Evolutionary conservation across 2,888 invertebrate species (phyloP), one percentile per base, ranked within the genome.

Genomic region (Lymantria monacha): DNA sequence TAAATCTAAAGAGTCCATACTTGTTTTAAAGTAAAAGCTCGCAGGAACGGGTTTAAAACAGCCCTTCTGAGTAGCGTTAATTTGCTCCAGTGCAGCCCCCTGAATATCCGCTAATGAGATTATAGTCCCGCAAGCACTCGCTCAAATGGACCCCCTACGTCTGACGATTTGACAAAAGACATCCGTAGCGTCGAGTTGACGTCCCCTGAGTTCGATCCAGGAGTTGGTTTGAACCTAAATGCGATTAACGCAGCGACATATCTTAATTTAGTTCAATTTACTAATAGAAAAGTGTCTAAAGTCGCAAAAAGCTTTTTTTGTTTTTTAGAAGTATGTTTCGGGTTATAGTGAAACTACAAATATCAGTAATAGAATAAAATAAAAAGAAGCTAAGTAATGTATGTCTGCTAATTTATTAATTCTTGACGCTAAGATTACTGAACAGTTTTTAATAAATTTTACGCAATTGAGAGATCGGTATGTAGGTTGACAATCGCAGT

Each of bases 41-140:
- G 15, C 13, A 8, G 42, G 44, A 52, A 46, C 52, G 46, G 38
- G 47, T 54, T 49, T 48, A 44, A 53, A 49, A 50, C 37, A 56
- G 30, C 59, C 56, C 55, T 58, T 54, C 57, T 51, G 53, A 59
- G 65, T 38, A 30, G 62, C 69, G 72, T 67, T 75, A 76, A 79
- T 77, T 74, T 68, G 66, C 60, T 70, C 66, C 67, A 71, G 66
- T 64, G 63, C 66, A 64, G 61, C 70, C 66, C 72, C 64, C 66
- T 70, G 73, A 74, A 72, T 72, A 70, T 66, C 59, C 61, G 70
- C 74, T 80, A 77, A 79, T 78, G 79, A 74, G 74, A 77, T 79
- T 80, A 79, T 62, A 63, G 66, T 57, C 65, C 64, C 61, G 61
- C 65, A 48, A 54, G 54, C 72, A 73, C 72, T 74, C 75, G 71